These are phyloP conservation scores for Sceloporus undulatus DNA, from an alignment of 2,113 vertebrate genomes.

Conservation along the genomic window DNA sequence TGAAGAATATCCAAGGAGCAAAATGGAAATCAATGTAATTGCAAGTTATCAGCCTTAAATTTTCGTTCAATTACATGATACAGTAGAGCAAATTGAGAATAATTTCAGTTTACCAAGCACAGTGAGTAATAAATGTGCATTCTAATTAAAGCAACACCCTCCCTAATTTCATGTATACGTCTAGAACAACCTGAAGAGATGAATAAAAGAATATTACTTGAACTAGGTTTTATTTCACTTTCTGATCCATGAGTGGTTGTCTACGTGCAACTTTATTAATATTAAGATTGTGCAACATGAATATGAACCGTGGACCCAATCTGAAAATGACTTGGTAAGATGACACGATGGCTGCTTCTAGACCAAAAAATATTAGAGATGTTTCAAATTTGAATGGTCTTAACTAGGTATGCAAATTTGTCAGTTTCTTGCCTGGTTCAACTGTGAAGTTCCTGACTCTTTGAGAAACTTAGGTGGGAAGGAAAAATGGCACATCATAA, in stretches of 20 bases:
- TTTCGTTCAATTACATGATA: slow-evolving; percentile 64
- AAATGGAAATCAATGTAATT: slow-evolving; percentile 74
- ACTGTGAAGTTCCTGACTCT: too few species aligned
- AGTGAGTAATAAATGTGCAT: slow-evolving; percentile 27
- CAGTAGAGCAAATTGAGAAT: slow-evolving; percentile 59
- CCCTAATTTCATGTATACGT: slow-evolving; percentile 45
- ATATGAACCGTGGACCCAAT: not conserved
- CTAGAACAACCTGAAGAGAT: slow-evolving; percentile 33
- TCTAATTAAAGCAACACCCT: slow-evolving; percentile 30
- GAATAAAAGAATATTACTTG: not conserved
- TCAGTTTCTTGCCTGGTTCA: not conserved
- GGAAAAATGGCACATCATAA: too few species aligned
- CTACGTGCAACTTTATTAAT: not conserved
- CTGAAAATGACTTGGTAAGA: not conserved
- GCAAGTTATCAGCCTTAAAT: slow-evolving; percentile 67
- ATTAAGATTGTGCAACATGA: not conserved
- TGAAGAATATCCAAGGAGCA: slow-evolving; percentile 66
- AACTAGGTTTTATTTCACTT: not conserved
- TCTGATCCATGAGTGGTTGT: not conserved
- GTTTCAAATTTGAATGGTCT: not conserved
- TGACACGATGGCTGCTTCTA: not conserved
- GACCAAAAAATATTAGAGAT: not conserved
- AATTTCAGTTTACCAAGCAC: slow-evolving; percentile 55
- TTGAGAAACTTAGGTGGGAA: too few species aligned
- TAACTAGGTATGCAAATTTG: not conserved